Percentiles rank a stretch among this genome's conserved stretches.
Conservation (phyloP, 2,888 invertebrate species). For the Eupeodes latifasciatus region DNA sequence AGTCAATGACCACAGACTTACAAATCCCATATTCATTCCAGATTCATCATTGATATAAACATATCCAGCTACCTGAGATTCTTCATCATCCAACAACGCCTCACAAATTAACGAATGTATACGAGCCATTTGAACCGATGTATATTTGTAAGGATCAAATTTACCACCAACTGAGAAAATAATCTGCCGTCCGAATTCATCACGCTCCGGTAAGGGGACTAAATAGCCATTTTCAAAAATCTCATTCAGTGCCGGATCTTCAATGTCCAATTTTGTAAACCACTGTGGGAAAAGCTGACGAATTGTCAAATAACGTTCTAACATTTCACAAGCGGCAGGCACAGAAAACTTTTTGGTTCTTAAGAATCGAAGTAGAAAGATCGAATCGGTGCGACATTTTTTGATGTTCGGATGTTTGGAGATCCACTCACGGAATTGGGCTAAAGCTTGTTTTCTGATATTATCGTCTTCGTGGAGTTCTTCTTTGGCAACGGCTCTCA, state of each 20-base stretch:
- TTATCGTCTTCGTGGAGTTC: constrained; percentile 93
- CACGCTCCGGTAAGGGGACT: constrained; percentile 90
- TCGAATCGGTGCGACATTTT: constrained; percentile 92
- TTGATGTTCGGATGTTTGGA: constrained; percentile 92
- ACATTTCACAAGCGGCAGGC: constrained; percentile 93
- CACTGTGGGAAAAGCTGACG: constrained; percentile 93
- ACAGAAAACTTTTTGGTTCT: constrained; percentile 95
- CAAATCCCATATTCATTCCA: constrained; percentile 92
- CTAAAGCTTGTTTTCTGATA: constrained; percentile 89
- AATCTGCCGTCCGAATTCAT: constrained; percentile 90
- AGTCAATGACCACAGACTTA: constrained; percentile 92
- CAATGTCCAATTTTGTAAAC: constrained; percentile 92
- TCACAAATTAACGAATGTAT: constrained; percentile 95
- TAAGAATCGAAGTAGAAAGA: constrained; percentile 93
- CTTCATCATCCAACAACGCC: constrained; percentile 92
- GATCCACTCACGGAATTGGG: constrained; percentile 93
- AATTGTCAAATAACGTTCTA: constrained; percentile 94
- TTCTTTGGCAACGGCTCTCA: constrained; percentile 87
- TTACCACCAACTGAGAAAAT: constrained; percentile 92
- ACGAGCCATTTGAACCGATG: constrained; percentile 93
- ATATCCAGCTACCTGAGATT: constrained; percentile 93
- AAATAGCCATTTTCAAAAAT: constrained; percentile 93
- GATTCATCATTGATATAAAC: constrained; percentile 93
- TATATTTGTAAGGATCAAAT: constrained; percentile 91
- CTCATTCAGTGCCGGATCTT: constrained; percentile 91